These are phyloP conservation scores for Dusona sp. DNA, from an alignment of 2,888 invertebrate species.

Conservation along the genomic window DNA sequence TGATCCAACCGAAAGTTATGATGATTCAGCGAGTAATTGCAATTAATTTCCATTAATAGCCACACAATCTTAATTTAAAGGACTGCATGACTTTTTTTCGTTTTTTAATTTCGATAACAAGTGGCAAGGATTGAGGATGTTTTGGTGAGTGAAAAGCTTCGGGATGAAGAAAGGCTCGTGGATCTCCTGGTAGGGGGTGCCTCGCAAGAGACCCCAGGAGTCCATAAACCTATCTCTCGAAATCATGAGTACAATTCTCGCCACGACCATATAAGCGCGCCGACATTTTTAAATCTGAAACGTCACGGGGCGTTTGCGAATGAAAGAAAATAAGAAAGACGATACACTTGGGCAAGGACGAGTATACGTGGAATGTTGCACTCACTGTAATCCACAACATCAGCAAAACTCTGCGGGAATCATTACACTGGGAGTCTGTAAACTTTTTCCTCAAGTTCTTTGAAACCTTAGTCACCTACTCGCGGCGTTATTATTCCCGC, in stretches of 20 bases:
- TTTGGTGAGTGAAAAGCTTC: constrained; percentile 21
- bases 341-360: constrained; percentile 46
- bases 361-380: not conserved
- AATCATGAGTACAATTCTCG: constrained; percentile 48
- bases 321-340: constrained; percentile 21
- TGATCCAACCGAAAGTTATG: not conserved
- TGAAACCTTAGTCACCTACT: constrained; percentile 33
- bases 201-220: constrained; percentile 46
- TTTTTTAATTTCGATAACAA: not conserved
- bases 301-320: constrained; percentile 47
- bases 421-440: constrained; percentile 7
- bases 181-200: constrained; percentile 58
- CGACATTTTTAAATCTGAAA: constrained; percentile 31
- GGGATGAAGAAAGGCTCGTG: constrained; percentile 28
- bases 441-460: constrained; percentile 16
- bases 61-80: not conserved
- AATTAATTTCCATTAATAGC: not conserved
- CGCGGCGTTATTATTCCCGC: constrained; percentile 20
- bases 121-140: constrained; percentile 10
- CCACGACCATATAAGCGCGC: constrained; percentile 33
- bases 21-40: not conserved
- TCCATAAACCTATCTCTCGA: constrained; percentile 40
- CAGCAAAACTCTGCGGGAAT: constrained; percentile 47
- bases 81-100: not conserved
- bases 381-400: constrained; percentile 20